Evolutionary conservation across 2,888 invertebrate species (phyloP), one percentile per base, ranked within the genome.

Genomic region (Heliconius hortense): DNA sequence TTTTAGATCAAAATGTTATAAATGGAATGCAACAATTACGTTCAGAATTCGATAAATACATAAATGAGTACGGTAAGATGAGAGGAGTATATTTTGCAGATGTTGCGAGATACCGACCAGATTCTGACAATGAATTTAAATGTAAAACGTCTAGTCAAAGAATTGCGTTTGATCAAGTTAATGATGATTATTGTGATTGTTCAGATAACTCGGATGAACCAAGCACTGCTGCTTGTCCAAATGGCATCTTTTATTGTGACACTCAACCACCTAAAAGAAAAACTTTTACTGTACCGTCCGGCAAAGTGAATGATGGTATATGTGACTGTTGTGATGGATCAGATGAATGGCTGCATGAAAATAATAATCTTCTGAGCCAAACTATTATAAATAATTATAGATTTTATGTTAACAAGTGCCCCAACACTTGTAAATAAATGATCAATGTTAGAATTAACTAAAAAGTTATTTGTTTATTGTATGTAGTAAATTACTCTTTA

Each of bases 241-340:
- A 96, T 86, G 98, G 98, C 4, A 93, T 95, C 62, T 99, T 98
- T 91, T 97, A 96, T 86, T 99, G 99, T 91, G 92, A 94, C 77
- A 88, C 91, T 85, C 89, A 97, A 95, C 83, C 82, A 73, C 83
- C 83, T 28, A 87, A 83, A 48, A 90, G 87, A 76, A 79, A 92
- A 86, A 90, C 82, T 73, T 87, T 89, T 63, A 81, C 80, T 79
- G 88, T 95, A 81, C 96, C 96, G 15, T 97, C 98, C 1, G 96
- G 96, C 79, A 95, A 97, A 86, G 97, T 99, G 0, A 98, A 98
- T 90, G 99, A 99, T 95, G 97, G 98, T 11, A 96, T 98, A 80
- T 99, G 99, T 94, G 98, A 98, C 89, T 98, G 98, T 84, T 98
- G 98, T 89, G 98, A 98, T 91, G 98, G 97, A n/a, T 97, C 97